Base-by-base conservation (phyloP, 2,888 invertebrate species). In the Stegana nigrithorax region DNA sequence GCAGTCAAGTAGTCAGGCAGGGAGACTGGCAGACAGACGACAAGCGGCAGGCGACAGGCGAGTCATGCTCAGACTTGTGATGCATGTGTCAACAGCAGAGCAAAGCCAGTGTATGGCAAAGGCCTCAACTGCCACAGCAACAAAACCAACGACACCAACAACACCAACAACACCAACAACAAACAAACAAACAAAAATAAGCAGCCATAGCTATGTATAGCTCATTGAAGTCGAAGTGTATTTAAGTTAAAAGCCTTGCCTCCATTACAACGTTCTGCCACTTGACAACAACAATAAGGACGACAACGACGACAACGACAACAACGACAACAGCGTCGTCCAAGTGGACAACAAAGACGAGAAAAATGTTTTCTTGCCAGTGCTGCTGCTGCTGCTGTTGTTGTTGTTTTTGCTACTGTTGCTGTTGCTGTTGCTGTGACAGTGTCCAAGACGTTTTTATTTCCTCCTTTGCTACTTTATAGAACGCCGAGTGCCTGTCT, bases 241-340 rank as follows among this genome's bases (percentile, higher is more conserved):
- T 76, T 76, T 76, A 76, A 76, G 75, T 80, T 76, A 76, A 76
- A 79, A 76, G 75, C 75, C 72, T 75, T 70, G 3, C 26, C 8
- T 26, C 14, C 12, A 39, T 17, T 39, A n/a, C n/a, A n/a, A n/a
- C n/a, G n/a, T n/a, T n/a, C n/a, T n/a, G n/a, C n/a, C n/a, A n/a
- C n/a, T n/a, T n/a, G n/a, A n/a, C n/a, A n/a, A n/a, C n/a, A n/a
- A n/a, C n/a, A n/a, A n/a, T n/a, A n/a, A n/a, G n/a, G n/a, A n/a
- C n/a, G n/a, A n/a, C n/a, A n/a, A n/a, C n/a, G n/a, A n/a, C n/a
- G n/a, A n/a, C 39, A 39, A 39, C 10, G 39, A 39, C 10, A 10
- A 12, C 39, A 12, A 39, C 14, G 39, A 5, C 5, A 17, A 42
- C 42, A n/a, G 42, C n/a, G 6, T 2, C 32, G 42, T 42, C 42